Percentiles rank a stretch among this genome's conserved stretches.
Evolutionary conservation across 2,888 invertebrate species (phyloP).

Genomic region (Hyposoter dolosus): DNA sequence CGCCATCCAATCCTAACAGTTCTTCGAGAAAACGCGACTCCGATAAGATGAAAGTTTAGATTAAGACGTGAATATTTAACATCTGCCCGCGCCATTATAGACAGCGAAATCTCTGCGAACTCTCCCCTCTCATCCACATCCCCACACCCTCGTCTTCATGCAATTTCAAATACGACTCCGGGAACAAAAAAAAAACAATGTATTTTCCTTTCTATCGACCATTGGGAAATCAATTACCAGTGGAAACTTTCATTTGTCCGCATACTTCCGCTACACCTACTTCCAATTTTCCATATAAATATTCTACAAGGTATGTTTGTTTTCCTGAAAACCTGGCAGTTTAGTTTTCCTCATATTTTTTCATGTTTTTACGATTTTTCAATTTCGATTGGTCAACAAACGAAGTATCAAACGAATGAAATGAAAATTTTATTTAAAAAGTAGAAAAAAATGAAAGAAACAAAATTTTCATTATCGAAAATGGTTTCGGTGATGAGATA

Average conservation of each 20-base stretch:
- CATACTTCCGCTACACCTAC: too few species aligned
- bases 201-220: slow-evolving; percentile 5
- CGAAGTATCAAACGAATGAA: too few species aligned
- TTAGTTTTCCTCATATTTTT: too few species aligned
- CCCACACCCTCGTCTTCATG: neutral
- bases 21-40: slow-evolving; percentile 54
- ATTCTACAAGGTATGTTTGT: too few species aligned
- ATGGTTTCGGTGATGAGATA: too few species aligned
- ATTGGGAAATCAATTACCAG: slow-evolving; percentile 5
- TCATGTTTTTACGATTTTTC: too few species aligned
- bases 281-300: too few species aligned
- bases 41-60: slow-evolving; percentile 80
- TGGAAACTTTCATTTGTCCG: neutral
- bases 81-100: slow-evolving; percentile 13
- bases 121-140: neutral
- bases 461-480: too few species aligned
- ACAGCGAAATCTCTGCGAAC: slow-evolving; percentile 7
- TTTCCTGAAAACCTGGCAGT: too few species aligned
- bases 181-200: neutral
- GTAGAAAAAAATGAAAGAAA: too few species aligned
- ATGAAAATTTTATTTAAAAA: too few species aligned
- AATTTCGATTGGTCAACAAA: too few species aligned
- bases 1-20: slow-evolving; percentile 69
- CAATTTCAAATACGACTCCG: neutral
- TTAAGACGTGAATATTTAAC: slow-evolving; percentile 80